Evolutionary conservation across 2,797 vertebrate genomes (phyloP).

Genomic region (Morus bassanus): DNA sequence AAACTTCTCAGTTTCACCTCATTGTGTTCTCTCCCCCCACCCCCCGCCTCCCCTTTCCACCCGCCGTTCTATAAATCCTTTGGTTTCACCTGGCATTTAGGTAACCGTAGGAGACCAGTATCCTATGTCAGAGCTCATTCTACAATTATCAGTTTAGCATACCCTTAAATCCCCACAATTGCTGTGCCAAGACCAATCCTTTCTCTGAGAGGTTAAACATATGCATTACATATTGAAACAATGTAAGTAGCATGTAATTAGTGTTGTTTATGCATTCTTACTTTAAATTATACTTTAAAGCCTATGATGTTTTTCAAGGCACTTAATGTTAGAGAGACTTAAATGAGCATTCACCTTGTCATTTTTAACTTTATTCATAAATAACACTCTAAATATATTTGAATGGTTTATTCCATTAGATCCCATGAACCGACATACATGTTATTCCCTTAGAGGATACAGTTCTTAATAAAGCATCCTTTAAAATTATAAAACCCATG

Average conservation of each 20-base stretch:
- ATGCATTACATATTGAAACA: conserved; percentile 67
- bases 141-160: conserved; percentile 57
- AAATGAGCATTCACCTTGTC: conserved; percentile 59
- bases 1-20: conserved; percentile 56
- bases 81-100: conserved; percentile 66
- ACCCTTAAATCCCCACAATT: conserved; percentile 44
- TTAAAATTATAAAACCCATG: conserved; percentile 61
- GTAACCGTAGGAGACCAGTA: conserved; percentile 61
- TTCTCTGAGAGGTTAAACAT: conserved; percentile 61
- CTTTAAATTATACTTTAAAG: conserved; percentile 61
- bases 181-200: conserved; percentile 66
- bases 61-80: conserved; percentile 33
- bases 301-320: conserved; percentile 52
- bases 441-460: conserved; percentile 50
- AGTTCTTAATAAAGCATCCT: conserved; percentile 70
- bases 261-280: conserved; percentile 52
- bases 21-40: not conserved
- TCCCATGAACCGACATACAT: not conserved
- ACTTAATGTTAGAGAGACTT: conserved; percentile 22
- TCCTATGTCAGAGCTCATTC: conserved; percentile 58
- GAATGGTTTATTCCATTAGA: conserved; percentile 59
- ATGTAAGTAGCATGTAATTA: conserved; percentile 69
- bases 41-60: not conserved
- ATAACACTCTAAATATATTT: conserved; percentile 54
- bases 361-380: conserved; percentile 63